Evolutionary conservation across 2,888 invertebrate species (phyloP), one percentile per base, ranked within the genome.

Genomic region (Pyrgus malvae): DNA sequence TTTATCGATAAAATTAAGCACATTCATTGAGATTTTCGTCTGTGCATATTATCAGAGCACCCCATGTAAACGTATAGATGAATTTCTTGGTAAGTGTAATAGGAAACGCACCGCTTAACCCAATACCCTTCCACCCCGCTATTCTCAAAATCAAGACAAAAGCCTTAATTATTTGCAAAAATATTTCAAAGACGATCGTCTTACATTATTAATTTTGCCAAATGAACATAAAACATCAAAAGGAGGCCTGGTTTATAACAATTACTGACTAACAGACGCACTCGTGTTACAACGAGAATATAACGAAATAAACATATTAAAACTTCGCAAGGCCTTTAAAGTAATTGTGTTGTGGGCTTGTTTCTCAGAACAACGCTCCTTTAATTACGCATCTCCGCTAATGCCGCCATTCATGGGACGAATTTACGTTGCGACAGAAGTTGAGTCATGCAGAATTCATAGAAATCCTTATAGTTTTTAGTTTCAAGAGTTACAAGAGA

Each of bases 301-400:
- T 42, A 44, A 51, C 29, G 31, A 42, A 53, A 55, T 56, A 55
- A 58, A 55, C 58, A 56, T 55, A 50, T 55, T 55, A 53, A 56
- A 55, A 56, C 55, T 58, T 53, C 37, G 42, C 9, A 31, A 42
- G 33, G 35, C 31, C 57, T 41, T 56, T 45, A 41, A 45, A 56
- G 44, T 45, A 58, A 58, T 55, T 58, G 58, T 42, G 56, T 55
- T 58, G 58, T 42, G 56, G 56, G 12, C 53, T 48, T 57, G 57
- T 51, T 57, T 44, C 53, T 54, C 25, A 48, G 48, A 53, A 49
- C 53, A 48, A 55, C 58, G 49, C 27, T 12, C 29, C 31, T 58
- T 48, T 58, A 58, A 58, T 58, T 55, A 50, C 58, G 44, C 44
- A 14, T 57, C 50, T 57, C 48, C 8, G 11, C 41, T 46, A 48